Percentiles rank a stretch among this genome's conserved stretches.
phyloP scores from a whole-genome alignment of 2,888 invertebrate species.

The Antheraea assamensis region DNA sequence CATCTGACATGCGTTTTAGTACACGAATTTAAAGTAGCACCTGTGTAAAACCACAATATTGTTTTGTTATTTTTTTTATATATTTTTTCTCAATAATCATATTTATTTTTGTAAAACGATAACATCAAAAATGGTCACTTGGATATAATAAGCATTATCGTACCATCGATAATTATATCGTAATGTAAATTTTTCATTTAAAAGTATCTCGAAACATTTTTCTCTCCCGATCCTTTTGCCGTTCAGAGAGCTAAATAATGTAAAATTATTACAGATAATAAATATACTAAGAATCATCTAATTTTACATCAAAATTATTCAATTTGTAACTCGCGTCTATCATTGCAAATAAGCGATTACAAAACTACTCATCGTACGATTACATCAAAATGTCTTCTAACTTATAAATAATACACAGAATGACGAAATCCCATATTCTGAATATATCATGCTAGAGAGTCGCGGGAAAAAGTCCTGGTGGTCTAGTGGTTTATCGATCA shows the following conservation, averaged over 20 bases:
- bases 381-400: not conserved
- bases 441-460: not conserved
- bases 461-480: too few relatives aligned
- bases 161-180: not conserved
- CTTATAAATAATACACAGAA: not conserved
- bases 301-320: not conserved
- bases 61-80: too few relatives aligned
- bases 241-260: conserved; percentile 5
- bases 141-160: not conserved
- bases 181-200: too few relatives aligned
- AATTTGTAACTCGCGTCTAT: conserved; percentile 11
- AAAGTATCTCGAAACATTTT: not conserved
- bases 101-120: not conserved
- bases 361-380: not conserved
- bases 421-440: not conserved
- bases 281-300: not conserved
- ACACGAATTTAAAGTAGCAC: conserved; percentile 76
- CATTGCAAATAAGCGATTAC: not conserved
- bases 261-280: not conserved
- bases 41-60: too few relatives aligned
- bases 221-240: not conserved
- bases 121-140: not conserved
- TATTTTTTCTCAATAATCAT: too few relatives aligned
- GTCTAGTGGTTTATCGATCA: too few relatives aligned
- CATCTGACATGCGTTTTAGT: conserved; percentile 56